Evolutionary conservation across 2,797 vertebrate species (phyloP), one percentile per base, ranked within the genome.

Genomic region (Acipenser ruthenus): DNA sequence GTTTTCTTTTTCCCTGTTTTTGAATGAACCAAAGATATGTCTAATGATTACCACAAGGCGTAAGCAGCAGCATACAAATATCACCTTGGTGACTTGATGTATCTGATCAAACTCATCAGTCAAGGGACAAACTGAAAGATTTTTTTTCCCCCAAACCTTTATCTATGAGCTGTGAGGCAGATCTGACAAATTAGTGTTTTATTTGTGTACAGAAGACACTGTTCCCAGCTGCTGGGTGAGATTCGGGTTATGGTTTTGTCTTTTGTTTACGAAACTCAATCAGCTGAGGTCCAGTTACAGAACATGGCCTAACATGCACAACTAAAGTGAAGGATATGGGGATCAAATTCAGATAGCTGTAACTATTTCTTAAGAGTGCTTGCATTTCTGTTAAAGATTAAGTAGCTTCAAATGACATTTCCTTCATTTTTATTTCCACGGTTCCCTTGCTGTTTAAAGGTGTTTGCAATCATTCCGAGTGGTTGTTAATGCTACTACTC

Each of bases 31-130:
- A 58, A 48, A 62, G 47, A 56, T 73, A 71, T 65, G 74, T 75
- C 68, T 77, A 78, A 77, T 77, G 71, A 80, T 78, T 80, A 77
- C 73, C 72, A 67, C 51, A 70, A 59, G 69, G 68, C 66, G 63
- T 64, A 71, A 73, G 68, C 70, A 72, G 62, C 56, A 69, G 59
- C 65, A 73, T 67, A 77, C 70, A 73, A 77, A 80, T 66, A 77
- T 75, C 66, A 69, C 71, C 75, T 71, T 78, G 70, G 71, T 75
- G 64, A 76, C 73, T 69, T 18, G 50, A 60, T 60, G 67, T 60
- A 56, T 55, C 67, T n/a, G 62, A 56, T 47, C 48, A 15, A 62
- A 59, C 13, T 37, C 56, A 49, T 51, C 15, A 50, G 18, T 53
- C 51, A 65, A 3, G 65, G 65, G 37, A 23, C 23, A 56, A 37